These are phyloP conservation scores for Phrynocephalus versicolor DNA, from an alignment of 2,113 vertebrate genomes.

Conservation along the genomic window DNA sequence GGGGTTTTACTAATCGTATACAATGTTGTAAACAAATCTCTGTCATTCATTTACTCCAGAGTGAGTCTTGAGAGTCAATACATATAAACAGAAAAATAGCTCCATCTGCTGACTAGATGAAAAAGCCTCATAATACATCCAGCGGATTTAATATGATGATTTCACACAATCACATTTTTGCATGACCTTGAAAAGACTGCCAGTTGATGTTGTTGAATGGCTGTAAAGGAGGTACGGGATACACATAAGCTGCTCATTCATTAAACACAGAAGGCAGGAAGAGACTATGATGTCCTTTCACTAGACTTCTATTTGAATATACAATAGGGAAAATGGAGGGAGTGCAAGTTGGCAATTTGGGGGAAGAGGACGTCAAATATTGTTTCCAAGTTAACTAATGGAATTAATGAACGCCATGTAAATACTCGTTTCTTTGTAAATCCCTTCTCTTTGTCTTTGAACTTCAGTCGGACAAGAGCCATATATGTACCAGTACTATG, in stretches of 20 bases:
- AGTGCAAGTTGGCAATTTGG: neutral
- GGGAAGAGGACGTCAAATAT: neutral
- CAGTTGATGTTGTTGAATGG: neutral
- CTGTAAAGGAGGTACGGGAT: neutral
- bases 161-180: neutral
- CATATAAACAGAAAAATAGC: neutral
- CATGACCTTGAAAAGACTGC: neutral
- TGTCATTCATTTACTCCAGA: neutral
- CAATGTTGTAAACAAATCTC: neutral
- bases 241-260: neutral
- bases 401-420: neutral
- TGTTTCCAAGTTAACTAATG: neutral
- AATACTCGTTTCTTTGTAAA: neutral
- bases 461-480: neutral
- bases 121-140: neutral
- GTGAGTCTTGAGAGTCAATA: neutral
- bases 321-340: neutral
- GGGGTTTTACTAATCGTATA: neutral
- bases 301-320: neutral
- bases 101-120: neutral
- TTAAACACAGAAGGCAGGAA: neutral
- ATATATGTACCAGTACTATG: neutral
- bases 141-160: neutral
- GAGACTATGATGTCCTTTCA: neutral
- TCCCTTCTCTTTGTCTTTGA: neutral